A percentile compares a stretch with the other conserved stretches of the same genome.
Evolutionary conservation across 1,140 invertebrate species (phyloP).

Genomic region (Pseudomyrmex pallidus): DNA sequence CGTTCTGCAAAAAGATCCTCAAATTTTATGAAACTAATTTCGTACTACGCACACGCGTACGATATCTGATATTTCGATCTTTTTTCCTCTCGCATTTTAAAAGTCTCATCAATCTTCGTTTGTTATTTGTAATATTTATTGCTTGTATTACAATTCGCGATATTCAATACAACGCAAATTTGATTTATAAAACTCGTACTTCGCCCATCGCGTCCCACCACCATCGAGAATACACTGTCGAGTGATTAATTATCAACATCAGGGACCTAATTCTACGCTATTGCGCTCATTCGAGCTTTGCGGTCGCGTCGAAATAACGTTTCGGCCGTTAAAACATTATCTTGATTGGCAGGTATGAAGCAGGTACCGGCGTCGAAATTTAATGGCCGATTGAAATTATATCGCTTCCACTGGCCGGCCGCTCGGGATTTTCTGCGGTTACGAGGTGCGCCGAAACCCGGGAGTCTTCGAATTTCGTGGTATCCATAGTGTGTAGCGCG

Average conservation of each 20-base stretch:
- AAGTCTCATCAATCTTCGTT: neutral
- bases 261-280: conserved; percentile 8
- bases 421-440: conserved; percentile 48
- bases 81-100: too few relatives aligned
- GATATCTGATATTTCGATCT: too few relatives aligned
- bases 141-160: conserved; percentile 26
- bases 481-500: neutral
- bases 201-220: neutral
- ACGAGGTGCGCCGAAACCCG: conserved; percentile 3
- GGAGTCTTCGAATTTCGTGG: conserved; percentile 56
- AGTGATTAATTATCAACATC: conserved; percentile 32
- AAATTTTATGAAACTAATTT: conserved; percentile 17
- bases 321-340: conserved; percentile 20
- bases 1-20: neutral
- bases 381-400: conserved; percentile 41
- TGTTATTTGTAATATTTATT: conserved; percentile 12
- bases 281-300: conserved; percentile 2
- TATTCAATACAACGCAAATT: conserved; percentile 28
- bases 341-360: conserved; percentile 37
- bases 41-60: neutral
- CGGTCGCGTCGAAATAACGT: neutral
- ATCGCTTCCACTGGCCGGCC: neutral
- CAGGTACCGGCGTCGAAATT: conserved; percentile 23
- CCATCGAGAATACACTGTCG: neutral
- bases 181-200: conserved; percentile 39